Conservation (phyloP, 2,113 vertebrate genomes). For the Passer domesticus region DNA sequence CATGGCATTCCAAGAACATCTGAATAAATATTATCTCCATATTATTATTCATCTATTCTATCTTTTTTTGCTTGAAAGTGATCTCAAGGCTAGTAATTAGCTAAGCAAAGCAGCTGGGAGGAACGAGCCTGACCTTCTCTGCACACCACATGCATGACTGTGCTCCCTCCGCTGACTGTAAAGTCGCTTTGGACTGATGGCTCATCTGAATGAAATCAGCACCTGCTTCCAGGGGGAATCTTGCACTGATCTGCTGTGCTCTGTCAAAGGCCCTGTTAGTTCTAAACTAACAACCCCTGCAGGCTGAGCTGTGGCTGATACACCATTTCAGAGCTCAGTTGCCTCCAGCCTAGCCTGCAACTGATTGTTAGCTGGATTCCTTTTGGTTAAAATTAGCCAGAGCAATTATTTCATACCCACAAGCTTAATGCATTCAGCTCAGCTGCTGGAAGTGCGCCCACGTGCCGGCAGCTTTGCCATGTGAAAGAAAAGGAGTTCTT, state of each 20-base stretch:
- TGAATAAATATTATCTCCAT: not conserved
- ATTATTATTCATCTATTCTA: not conserved
- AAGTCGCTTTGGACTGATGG: not conserved
- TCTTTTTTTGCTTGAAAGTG: not conserved
- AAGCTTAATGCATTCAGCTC: not conserved
- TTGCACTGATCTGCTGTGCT: not conserved
- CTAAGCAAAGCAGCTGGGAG: constrained; percentile 29
- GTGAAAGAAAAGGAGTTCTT: constrained; percentile 45
- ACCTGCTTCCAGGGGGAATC: not conserved
- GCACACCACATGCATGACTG: not conserved
- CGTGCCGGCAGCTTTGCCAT: not conserved
- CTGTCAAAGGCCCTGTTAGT: not conserved
- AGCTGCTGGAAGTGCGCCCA: constrained; percentile 22
- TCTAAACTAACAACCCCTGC: not conserved
- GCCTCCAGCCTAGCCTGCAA: not conserved
- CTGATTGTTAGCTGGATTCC: not conserved
- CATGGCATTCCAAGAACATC: not conserved
- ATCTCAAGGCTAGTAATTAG: constrained; percentile 5
- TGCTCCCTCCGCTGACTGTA: not conserved
- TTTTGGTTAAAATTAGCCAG: constrained; percentile 59
- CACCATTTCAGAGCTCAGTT: not conserved
- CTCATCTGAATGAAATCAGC: not conserved
- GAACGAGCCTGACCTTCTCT: not conserved
- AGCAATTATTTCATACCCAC: constrained; percentile 40
- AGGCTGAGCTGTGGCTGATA: not conserved